Percentiles rank a stretch among this genome's conserved stretches.
phyloP scores from a whole-genome alignment of 2,888 invertebrate species.

The Erannis defoliaria region DNA sequence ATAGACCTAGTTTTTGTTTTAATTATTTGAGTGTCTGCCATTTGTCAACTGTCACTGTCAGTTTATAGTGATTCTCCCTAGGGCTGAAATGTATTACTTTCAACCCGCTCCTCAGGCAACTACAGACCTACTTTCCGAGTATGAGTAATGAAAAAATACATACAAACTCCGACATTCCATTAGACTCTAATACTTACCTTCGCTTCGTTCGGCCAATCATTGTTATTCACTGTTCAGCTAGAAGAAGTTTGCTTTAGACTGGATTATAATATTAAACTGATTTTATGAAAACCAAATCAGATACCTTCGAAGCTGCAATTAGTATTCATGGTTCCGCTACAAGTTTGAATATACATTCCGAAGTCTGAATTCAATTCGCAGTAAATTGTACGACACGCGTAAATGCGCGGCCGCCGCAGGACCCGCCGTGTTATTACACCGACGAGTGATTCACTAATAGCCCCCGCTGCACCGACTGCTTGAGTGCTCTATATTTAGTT shows the following conservation, averaged over 20 bases:
- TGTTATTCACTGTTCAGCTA: neutral
- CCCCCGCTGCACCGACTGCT: conserved; percentile 50
- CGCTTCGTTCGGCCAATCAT: neutral
- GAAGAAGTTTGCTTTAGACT: neutral
- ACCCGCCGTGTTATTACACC: conserved; percentile 52
- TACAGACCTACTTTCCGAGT: no score
- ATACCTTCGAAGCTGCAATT: conserved; percentile 3
- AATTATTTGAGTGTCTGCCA: no score
- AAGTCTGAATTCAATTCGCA: conserved; percentile 36
- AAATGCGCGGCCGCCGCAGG: conserved; percentile 32
- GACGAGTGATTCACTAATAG: conserved; percentile 64
- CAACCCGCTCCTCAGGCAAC: no score
- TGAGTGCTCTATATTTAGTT: conserved; percentile 77
- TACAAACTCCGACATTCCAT: no score
- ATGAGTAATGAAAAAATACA: no score
- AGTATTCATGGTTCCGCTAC: conserved; percentile 14
- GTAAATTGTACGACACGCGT: conserved; percentile 37
- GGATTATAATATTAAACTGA: conserved; percentile 3
- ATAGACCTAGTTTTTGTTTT: no score
- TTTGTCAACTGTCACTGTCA: no score
- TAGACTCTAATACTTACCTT: neutral
- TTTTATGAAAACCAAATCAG: conserved; percentile 9
- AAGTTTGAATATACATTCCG: conserved; percentile 15
- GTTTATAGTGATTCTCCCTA: no score
- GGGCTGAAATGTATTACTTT: no score